A percentile compares a stretch with the other conserved stretches of the same genome.
Evolutionary conservation across 2,113 vertebrate genomes (phyloP).

Genomic region (Crotalus horridus): DNA sequence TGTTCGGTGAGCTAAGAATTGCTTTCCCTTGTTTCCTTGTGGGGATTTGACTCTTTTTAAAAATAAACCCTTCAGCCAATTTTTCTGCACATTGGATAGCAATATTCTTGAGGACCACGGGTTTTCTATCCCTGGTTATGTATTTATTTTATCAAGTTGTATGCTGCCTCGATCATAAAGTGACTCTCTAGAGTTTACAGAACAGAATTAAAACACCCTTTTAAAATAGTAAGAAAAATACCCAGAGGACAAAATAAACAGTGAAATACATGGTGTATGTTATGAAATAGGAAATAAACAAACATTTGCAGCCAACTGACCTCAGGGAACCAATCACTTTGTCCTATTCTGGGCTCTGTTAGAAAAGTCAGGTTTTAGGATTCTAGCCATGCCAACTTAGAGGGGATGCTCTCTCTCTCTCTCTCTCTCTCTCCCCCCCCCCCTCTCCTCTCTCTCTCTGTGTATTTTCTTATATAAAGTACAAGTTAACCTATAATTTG

Average conservation of each 20-base stretch:
- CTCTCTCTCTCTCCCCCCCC: not conserved
- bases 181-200: not conserved
- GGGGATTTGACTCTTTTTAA: not conserved
- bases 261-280: not conserved
- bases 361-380: not conserved
- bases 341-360: not conserved
- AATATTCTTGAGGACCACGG: not conserved
- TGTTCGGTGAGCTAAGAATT: not conserved
- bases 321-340: not conserved
- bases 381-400: not conserved
- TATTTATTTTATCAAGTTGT: not conserved
- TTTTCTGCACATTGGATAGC: not conserved
- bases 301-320: not conserved
- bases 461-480: not conserved
- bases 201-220: not conserved
- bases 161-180: not conserved
- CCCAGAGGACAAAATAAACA: not conserved
- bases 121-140: not conserved
- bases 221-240: not conserved
- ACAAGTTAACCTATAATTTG: not conserved
- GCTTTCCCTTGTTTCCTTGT: not conserved
- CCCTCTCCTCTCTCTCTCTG: too few relatives aligned
- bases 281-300: not conserved
- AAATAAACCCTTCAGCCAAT: not conserved
- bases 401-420: not conserved